These are phyloP conservation scores for Poeciliopsis gracilis DNA, from an alignment of 2,797 vertebrate species.

Conservation along the genomic window DNA sequence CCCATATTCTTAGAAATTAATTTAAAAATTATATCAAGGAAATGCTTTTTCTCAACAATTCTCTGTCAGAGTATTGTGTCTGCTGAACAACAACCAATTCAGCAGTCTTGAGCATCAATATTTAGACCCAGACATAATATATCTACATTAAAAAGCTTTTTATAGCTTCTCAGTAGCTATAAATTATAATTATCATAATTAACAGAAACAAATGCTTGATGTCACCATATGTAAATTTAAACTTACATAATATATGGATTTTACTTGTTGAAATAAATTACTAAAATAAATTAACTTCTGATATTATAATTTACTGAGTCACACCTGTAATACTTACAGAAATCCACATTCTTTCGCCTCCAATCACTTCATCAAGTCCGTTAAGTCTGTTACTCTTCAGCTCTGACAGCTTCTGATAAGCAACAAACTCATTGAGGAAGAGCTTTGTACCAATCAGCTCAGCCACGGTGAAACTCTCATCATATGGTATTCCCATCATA, in stretches of 20 bases:
- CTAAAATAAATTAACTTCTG: neutral
- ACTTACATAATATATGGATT: neutral
- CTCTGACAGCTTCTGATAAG: constrained; percentile 85
- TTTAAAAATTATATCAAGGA: neutral
- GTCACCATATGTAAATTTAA: neutral
- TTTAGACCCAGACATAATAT: neutral
- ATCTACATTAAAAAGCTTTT: neutral
- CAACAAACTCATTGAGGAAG: constrained; percentile 96
- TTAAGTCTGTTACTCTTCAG: constrained; percentile 84
- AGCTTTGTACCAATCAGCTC: constrained; percentile 93
- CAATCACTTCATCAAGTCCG: constrained; percentile 77
- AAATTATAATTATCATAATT: neutral
- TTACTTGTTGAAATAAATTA: neutral
- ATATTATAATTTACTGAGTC: neutral
- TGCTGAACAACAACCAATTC: neutral
- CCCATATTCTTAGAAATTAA: neutral
- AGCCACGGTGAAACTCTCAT: constrained; percentile 86
- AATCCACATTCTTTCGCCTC: constrained; percentile 82
- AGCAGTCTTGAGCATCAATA: neutral
- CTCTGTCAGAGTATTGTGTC: neutral
- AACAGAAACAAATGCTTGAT: neutral
- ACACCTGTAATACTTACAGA: constrained; percentile 80
- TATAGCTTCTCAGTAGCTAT: neutral
- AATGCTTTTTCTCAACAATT: neutral
- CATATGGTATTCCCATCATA: constrained; percentile 90